Conservation (phyloP, 2,797 vertebrate species). For the Aythya fuligula region DNA sequence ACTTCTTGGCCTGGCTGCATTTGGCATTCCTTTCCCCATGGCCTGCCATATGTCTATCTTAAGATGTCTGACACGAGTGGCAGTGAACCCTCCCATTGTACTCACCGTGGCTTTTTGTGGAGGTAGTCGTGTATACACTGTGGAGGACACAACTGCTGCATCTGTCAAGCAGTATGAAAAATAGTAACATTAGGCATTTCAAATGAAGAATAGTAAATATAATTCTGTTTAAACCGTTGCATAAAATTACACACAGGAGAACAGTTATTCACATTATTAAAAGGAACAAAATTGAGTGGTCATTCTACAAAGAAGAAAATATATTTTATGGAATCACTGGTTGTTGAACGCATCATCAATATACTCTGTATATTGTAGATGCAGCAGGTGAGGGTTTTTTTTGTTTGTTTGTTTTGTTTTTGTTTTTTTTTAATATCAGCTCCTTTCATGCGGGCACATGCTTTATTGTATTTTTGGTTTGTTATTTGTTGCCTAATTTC, state of each 20-base stretch:
- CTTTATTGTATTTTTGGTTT: neutral
- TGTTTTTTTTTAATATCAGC: neutral
- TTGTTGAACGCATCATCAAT: neutral
- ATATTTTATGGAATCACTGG: neutral
- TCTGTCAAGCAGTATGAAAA: neutral
- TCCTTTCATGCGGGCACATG: neutral
- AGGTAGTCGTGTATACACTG: neutral
- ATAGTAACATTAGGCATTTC: neutral
- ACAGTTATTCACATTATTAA: neutral
- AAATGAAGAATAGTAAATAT: neutral
- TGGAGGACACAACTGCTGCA: neutral
- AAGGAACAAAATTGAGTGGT: neutral
- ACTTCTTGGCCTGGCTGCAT: neutral
- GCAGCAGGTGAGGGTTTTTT: accelerated
- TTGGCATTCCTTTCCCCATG: neutral
- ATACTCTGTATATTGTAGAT: neutral
- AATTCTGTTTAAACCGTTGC: neutral
- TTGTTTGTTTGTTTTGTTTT: neutral
- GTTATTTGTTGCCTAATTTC: neutral
- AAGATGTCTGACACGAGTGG: neutral
- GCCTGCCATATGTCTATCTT: neutral
- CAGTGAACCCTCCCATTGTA: neutral
- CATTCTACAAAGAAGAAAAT: neutral
- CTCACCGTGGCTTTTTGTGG: neutral
- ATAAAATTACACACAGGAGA: neutral